A percentile compares a stretch with the other conserved stretches of the same genome.
Conservation (phyloP, 2,113 vertebrate genomes). For the Corythornis cristatus region DNA sequence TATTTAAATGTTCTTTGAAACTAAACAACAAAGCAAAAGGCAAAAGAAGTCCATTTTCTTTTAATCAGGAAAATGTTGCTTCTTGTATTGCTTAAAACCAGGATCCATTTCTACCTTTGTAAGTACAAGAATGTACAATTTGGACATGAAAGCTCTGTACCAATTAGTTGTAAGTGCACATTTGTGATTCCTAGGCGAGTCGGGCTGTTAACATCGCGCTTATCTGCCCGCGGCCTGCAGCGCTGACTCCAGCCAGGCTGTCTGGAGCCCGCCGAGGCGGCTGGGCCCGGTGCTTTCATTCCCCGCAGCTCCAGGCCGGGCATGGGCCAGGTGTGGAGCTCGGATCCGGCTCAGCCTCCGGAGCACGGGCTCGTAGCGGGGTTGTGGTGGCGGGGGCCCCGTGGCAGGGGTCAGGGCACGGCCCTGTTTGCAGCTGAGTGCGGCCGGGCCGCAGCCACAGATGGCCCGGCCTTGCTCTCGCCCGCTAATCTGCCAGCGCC, state of each 20-base stretch:
- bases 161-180: not conserved
- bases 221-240: accelerated
- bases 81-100: not conserved
- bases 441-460: constrained; percentile 22
- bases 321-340: accelerated
- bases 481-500: constrained; percentile 17
- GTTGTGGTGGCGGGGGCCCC: not conserved
- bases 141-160: not conserved
- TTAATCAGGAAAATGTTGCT: not conserved
- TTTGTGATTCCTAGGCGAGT: not conserved
- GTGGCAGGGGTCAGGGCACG: not conserved
- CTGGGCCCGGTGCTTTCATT: too few species aligned
- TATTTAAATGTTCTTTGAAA: constrained; percentile 47
- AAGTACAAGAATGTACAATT: not conserved
- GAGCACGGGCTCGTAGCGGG: not conserved
- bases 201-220: not conserved
- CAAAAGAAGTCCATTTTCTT: not conserved
- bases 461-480: constrained; percentile 49
- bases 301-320: accelerated
- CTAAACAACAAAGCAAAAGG: constrained; percentile 35
- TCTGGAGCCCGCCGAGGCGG: accelerated
- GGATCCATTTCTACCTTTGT: not conserved
- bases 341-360: not conserved
- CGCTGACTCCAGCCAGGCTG: not conserved
- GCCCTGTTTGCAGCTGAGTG: not conserved